Conservation (phyloP, 1,140 invertebrate species). For the Drosophila obscura region DNA sequence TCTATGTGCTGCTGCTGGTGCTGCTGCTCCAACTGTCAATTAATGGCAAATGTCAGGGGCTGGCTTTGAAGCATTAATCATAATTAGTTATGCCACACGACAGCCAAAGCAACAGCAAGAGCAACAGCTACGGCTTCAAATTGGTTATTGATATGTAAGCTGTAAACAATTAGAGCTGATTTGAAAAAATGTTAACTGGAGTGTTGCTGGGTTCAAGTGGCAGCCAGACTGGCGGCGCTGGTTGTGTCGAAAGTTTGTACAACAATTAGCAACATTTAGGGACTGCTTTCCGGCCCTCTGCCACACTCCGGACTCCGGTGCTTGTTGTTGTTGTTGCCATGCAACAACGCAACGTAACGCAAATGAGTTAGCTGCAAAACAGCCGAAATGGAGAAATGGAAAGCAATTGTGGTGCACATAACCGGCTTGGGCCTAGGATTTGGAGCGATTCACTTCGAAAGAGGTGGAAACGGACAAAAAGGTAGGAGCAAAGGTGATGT, state of each 20-base stretch:
- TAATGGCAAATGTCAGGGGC: conserved; percentile 77
- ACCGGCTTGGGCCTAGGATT: conserved; percentile 52
- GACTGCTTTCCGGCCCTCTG: conserved; percentile 17
- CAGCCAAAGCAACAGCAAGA: conserved; percentile 38
- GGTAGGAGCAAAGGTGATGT: conserved; percentile 37
- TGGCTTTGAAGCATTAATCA: conserved; percentile 70
- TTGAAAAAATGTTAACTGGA: conserved; percentile 52
- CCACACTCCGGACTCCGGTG: conserved; percentile 22
- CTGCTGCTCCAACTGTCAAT: conserved; percentile 61
- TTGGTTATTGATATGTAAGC: conserved; percentile 75
- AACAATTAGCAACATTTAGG: conserved; percentile 70
- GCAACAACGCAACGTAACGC: too few species aligned
- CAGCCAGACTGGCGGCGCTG: conserved; percentile 53
- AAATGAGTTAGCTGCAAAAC: conserved; percentile 51
- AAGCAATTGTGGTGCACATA: conserved; percentile 65
- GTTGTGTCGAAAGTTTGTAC: conserved; percentile 70
- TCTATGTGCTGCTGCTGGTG: background rate
- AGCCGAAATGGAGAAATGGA: conserved; percentile 29
- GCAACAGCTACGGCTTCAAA: conserved; percentile 18
- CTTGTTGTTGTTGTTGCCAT: too few species aligned
- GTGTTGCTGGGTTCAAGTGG: conserved; percentile 58
- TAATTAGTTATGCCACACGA: conserved; percentile 80
- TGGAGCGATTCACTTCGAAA: conserved; percentile 52
- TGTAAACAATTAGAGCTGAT: conserved; percentile 78
- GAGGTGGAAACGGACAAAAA: background rate